Base-by-base conservation (phyloP, 1,140 invertebrate genomes). In the Hylaeus anthracinus region DNA sequence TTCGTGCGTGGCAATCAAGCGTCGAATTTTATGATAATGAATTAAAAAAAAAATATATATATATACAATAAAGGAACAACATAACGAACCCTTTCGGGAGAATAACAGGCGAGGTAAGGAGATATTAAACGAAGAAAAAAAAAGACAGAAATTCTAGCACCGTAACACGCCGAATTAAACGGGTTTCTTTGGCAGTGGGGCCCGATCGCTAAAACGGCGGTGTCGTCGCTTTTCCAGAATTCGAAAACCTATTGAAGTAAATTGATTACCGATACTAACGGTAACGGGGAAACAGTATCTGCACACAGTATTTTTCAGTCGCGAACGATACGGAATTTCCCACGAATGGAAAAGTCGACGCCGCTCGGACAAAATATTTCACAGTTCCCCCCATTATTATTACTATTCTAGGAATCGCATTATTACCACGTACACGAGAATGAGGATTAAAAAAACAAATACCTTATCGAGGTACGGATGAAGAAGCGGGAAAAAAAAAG, bases 221-320 rank as follows among this genome's bases (percentile, higher is more conserved):
- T 85, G 69, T 86, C 79, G 88, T 88, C 89, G 89, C 87, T 89
- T 89, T 88, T 89, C 83, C 72, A 84, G 86, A 79, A 87, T 87
- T 88, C 82, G 82, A 82, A 78, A 55, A 74, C 84, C 26, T 77
- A 26, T 56, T 45, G 55, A 45, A 45, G 2, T 10, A 53, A 53
- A 15, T 39, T 51, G 53, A 51, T 51, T 45, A 45, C 43, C 5
- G 37, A 26, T 6, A 63, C 60, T 45, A 26, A 66, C 26, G 8
- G 45, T n/a, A 87, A 72, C 64, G 78, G 82, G 10, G 79, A 66
- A 76, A 84, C 75, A 79, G 81, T 82, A 82, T 80, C 87, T 72
- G 74, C 84, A 89, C 80, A 86, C 85, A 82, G 85, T 91, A 92
- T 92, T 91, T 91, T 92, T 91, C 85, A 82, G 79, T 72, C 82